Evolutionary conservation across 2,888 invertebrate species (phyloP).

Genomic region (Agonum fuliginosum): DNA sequence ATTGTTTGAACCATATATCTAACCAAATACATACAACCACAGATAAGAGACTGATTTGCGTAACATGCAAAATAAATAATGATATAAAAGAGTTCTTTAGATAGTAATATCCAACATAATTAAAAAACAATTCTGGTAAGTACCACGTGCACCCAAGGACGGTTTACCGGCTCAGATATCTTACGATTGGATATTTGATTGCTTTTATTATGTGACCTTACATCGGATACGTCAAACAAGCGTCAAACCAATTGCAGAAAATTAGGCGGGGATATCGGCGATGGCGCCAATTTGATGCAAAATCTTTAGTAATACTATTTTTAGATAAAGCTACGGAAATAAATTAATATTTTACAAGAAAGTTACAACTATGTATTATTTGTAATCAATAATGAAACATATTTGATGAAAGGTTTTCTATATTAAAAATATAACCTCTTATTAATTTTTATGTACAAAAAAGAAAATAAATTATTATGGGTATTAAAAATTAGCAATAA

Average conservation of each 20-base stretch:
- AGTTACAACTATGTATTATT: neutral
- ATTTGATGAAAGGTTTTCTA: neutral
- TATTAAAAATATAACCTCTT: conserved; percentile 10
- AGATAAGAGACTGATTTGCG: conserved; percentile 27
- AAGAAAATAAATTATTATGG: neutral
- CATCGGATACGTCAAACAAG: conserved; percentile 9
- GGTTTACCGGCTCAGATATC: conserved; percentile 41
- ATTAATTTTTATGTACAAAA: conserved; percentile 19
- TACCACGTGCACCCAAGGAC: conserved; percentile 53
- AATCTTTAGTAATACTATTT: neutral
- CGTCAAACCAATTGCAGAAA: conserved; percentile 43
- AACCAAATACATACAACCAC: conserved; percentile 27
- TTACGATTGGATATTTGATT: conserved; percentile 4
- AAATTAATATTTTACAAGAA: neutral
- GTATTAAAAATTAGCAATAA: conserved; percentile 2
- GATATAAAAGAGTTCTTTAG: conserved; percentile 26
- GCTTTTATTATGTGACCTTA: conserved; percentile 21
- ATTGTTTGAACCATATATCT: conserved; percentile 42
- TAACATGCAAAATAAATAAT: conserved; percentile 43
- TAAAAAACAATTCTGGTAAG: conserved; percentile 18
- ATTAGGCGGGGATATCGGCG: conserved; percentile 25
- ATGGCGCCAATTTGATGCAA: conserved; percentile 18
- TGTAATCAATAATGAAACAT: conserved; percentile 3
- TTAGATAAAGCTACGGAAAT: neutral
- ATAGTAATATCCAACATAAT: conserved; percentile 46